phyloP scores from a whole-genome alignment of 1,140 invertebrate genomes.

The Drosophila punjabiensis region DNA sequence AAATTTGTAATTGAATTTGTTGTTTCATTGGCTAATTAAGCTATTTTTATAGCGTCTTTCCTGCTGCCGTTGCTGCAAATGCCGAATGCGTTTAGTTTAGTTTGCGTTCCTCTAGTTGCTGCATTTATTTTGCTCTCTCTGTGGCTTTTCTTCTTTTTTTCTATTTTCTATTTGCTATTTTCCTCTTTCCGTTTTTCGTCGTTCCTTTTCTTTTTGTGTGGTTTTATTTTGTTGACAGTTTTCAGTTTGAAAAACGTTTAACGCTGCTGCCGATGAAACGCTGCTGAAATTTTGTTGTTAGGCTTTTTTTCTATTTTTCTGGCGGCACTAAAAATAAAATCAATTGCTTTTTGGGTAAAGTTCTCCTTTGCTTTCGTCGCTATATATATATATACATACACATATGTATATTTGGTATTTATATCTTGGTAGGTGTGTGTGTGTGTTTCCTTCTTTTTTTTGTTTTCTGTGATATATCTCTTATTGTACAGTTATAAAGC shows the following conservation, averaged over 20 bases:
- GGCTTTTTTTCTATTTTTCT: conserved; percentile 50
- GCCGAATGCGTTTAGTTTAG: conserved; percentile 40
- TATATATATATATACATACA: conserved; percentile 18
- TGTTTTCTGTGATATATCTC: conserved; percentile 50
- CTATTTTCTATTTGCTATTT: conserved; percentile 3
- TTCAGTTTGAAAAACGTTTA: conserved; percentile 53
- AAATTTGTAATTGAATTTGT: conserved; percentile 52
- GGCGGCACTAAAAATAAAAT: conserved; percentile 76
- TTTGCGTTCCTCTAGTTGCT: conserved; percentile 40
- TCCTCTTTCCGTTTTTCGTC: conserved; percentile 17
- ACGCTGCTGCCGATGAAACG: conserved; percentile 43
- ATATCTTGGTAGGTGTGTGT: conserved; percentile 12
- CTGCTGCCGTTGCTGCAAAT: conserved; percentile 38
- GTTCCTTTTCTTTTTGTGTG: neutral
- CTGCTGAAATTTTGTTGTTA: conserved; percentile 50
- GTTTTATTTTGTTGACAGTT: conserved; percentile 52
- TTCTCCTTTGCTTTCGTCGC: conserved; percentile 37
- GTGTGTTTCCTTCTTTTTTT: conserved; percentile 19
- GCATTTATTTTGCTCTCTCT: conserved; percentile 50
- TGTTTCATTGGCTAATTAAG: conserved; percentile 78
- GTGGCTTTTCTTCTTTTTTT: conserved; percentile 29
- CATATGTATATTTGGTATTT: conserved; percentile 21
- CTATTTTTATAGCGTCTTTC: conserved; percentile 65
- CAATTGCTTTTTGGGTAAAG: conserved; percentile 65
- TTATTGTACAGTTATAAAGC: conserved; percentile 81